Base-by-base conservation (phyloP, 1,140 invertebrate genomes). In the Lepidurus packardi region DNA sequence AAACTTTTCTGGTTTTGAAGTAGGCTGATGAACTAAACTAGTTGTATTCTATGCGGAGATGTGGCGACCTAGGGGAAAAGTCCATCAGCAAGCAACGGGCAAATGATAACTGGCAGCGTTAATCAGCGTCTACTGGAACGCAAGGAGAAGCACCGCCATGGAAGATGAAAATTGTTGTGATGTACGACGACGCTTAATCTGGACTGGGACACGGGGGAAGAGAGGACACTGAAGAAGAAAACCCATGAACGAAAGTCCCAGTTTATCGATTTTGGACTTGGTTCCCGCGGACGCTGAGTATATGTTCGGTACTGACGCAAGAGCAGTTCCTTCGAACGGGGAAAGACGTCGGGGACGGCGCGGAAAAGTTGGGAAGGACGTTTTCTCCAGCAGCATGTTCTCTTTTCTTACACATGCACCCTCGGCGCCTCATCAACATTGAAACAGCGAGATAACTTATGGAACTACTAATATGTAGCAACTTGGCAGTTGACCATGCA, bases 181-280 rank as follows among this genome's bases (percentile, higher is more conserved):
- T 65, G 53, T 65, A 65, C 53, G 53, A 8, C 53, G 53, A 65
- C 53, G 53, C 53, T 65, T n/a, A 65, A 65, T 65, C 53, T 65
- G 53, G n/a, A 65, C 53, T 65, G 53, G 53, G 13, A 65, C 53
- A 34, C 25, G 25, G 25, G 25, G 53, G 16, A 65, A 65, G 53
- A 21, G 21, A 16, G 53, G 53, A n/a, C 16, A 21, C 53, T 13
- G 53, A 65, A 65, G 53, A 65, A 65, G 53, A 65, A 16, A 34
- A n/a, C 53, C 53, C 53, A n/a, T 65, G 53, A 7, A 65, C 21
- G 53, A 7, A 65, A 13, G 16, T 21, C 53, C 53, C 53, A 65
- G 21, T n/a, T 65, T 65, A 65, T 65, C 53, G 53, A 65, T 65
- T 65, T 65, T 65, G 53, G 53, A 21, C 53, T 21, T 65, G 53